A percentile compares a stretch with the other conserved stretches of the same genome.
Evolutionary conservation across 2,797 vertebrate genomes (phyloP).

Genomic region (Sparidentex hasta): DNA sequence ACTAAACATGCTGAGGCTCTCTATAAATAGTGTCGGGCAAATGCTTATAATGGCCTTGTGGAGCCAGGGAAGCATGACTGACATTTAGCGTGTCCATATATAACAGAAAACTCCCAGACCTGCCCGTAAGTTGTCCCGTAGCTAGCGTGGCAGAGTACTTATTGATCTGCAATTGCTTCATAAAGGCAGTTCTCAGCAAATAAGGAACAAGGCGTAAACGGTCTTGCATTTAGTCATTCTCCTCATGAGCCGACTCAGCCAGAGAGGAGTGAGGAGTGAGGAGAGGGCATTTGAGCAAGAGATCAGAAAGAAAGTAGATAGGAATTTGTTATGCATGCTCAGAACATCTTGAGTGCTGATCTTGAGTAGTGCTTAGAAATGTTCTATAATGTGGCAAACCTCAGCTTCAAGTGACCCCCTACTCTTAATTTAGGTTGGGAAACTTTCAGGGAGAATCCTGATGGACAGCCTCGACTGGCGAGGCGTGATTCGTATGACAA

Average conservation of each 20-base stretch:
- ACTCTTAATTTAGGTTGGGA: not conserved
- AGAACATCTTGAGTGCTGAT: conserved; percentile 25
- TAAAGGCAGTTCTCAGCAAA: conserved; percentile 76
- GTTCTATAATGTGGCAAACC: conserved; percentile 11
- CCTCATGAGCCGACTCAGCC: conserved; percentile 38
- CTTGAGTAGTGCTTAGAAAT: conserved; percentile 18
- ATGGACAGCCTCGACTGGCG: not conserved
- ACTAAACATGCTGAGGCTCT: conserved; percentile 75
- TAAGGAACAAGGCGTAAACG: conserved; percentile 55
- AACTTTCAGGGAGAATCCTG: not conserved
- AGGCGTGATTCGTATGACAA: not conserved
- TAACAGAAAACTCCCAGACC: conserved; percentile 67
- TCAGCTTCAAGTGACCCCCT: conserved; percentile 12
- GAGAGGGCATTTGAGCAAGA: conserved; percentile 32
- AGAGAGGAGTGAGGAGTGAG: conserved; percentile 29
- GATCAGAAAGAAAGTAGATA: conserved; percentile 25
- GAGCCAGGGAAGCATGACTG: conserved; percentile 70
- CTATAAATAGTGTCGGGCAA: conserved; percentile 76
- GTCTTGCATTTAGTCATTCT: conserved; percentile 75
- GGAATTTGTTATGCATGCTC: conserved; percentile 33
- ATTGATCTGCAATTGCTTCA: conserved; percentile 76
- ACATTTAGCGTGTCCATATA: conserved; percentile 79
- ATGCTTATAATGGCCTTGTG: conserved; percentile 72
- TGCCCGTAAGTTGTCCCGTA: conserved; percentile 63
- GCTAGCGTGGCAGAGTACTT: conserved; percentile 52